phyloP scores from a whole-genome alignment of 2,888 invertebrate genomes.

The Sarcophaga rosellei region DNA sequence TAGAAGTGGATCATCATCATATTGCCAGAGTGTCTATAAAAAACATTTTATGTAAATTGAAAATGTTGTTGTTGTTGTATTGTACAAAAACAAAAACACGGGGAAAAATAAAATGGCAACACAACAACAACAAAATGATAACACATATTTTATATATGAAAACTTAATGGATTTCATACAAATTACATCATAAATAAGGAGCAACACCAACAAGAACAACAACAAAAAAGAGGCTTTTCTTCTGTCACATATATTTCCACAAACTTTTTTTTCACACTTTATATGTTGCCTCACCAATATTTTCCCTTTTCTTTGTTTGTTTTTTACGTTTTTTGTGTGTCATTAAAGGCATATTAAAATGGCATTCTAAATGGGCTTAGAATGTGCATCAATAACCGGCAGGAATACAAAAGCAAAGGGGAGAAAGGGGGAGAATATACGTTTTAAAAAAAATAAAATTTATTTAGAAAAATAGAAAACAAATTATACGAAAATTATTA shows the following conservation, averaged over 20 bases:
- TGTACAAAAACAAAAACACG: no score
- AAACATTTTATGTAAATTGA: conserved; percentile 63
- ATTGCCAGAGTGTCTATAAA: neutral
- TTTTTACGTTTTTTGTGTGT: neutral
- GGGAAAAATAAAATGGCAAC: neutral
- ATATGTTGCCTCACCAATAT: no score
- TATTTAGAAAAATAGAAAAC: no score
- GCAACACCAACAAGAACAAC: no score
- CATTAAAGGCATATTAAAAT: neutral
- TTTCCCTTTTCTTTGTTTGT: neutral
- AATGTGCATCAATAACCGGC: neutral
- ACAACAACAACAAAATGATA: neutral
- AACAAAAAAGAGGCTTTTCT: no score
- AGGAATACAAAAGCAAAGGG: neutral
- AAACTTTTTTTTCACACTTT: no score
- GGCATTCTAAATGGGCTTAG: neutral
- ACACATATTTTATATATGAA: neutral
- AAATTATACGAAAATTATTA: no score
- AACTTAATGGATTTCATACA: neutral
- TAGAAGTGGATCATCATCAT: neutral
- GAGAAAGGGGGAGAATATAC: neutral
- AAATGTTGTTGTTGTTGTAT: conserved; percentile 26
- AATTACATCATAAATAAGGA: no score
- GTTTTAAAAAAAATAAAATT: neutral
- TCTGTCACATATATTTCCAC: no score